Conservation (phyloP, 2,797 vertebrate genomes). For the Lepidocolaptes lacrymiger region DNA sequence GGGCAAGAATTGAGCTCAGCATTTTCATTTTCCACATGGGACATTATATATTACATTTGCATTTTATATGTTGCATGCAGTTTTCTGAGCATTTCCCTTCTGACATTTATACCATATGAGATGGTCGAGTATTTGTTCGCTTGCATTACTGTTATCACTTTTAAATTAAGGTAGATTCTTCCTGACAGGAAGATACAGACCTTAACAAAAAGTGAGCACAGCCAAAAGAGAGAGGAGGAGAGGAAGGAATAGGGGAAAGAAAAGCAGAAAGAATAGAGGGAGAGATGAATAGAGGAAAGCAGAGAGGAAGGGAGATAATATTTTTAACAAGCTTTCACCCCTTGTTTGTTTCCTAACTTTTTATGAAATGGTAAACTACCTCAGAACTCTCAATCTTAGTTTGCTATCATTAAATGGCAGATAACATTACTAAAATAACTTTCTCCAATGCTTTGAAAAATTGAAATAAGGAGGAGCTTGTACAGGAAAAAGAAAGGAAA, state of each 20-base stretch:
- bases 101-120: slow-evolving; percentile 7
- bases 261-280: not conserved
- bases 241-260: not conserved
- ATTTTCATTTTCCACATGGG: slow-evolving; percentile 44
- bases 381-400: not conserved
- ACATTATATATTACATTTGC: slow-evolving; percentile 33
- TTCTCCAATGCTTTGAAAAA: not conserved
- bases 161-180: not conserved
- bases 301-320: not conserved
- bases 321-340: not conserved
- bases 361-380: not conserved
- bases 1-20: slow-evolving; percentile 9
- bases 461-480: not conserved
- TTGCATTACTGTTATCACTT: not conserved
- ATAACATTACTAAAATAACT: not conserved
- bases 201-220: not conserved
- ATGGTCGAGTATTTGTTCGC: not conserved
- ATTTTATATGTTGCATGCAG: slow-evolving; percentile 36
- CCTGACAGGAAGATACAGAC: not conserved
- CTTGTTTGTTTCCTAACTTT: not conserved
- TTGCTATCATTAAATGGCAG: not conserved
- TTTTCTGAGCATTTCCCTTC: slow-evolving; percentile 16
- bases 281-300: not conserved
- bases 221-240: not conserved
- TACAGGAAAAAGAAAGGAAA: not conserved